Percentiles rank a stretch among this genome's conserved stretches.
Evolutionary conservation across 2,888 invertebrate genomes (phyloP).

Genomic region (Thalpophila matura): DNA sequence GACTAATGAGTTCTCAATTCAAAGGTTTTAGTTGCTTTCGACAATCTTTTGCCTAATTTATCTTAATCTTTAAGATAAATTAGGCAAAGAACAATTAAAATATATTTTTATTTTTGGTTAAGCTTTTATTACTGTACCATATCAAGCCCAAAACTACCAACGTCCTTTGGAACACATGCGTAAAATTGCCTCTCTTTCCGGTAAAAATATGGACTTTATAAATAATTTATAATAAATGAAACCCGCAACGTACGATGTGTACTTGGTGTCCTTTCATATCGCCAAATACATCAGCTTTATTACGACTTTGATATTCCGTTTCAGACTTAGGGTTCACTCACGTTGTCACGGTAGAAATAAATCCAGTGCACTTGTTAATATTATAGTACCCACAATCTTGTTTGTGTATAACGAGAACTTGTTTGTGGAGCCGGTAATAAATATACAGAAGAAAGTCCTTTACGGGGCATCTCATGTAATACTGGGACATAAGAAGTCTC

Average conservation of each 20-base stretch:
- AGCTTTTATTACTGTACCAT: too few relatives aligned
- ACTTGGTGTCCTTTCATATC: constrained; percentile 41
- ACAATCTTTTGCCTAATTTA: too few relatives aligned
- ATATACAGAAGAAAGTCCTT: constrained; percentile 1
- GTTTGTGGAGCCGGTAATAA: constrained; percentile 28
- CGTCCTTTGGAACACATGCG: constrained; percentile 47
- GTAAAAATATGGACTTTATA: constrained; percentile 42
- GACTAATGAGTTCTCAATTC: too few relatives aligned
- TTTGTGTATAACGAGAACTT: constrained; percentile 25
- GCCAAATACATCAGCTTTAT: constrained; percentile 48
- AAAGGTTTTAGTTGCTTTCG: too few relatives aligned
- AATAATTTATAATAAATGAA: constrained; percentile 47
- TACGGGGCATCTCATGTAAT: constrained; percentile 4
- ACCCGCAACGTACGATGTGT: constrained; percentile 26
- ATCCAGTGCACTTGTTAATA: constrained; percentile 44
- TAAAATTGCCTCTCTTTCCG: constrained; percentile 33
- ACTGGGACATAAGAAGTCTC: constrained; percentile 11
- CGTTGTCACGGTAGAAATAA: constrained; percentile 22
- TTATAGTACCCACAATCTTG: constrained; percentile 36
- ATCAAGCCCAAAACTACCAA: too few relatives aligned
- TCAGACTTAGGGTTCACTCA: constrained; percentile 43
- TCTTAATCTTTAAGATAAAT: too few relatives aligned
- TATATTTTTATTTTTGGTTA: too few relatives aligned
- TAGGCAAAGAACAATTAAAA: too few relatives aligned
- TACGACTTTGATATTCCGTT: constrained; percentile 55